These are phyloP conservation scores for Schmidtea mediterranea DNA, from an alignment of 1,140 invertebrate genomes.

Conservation along the genomic window DNA sequence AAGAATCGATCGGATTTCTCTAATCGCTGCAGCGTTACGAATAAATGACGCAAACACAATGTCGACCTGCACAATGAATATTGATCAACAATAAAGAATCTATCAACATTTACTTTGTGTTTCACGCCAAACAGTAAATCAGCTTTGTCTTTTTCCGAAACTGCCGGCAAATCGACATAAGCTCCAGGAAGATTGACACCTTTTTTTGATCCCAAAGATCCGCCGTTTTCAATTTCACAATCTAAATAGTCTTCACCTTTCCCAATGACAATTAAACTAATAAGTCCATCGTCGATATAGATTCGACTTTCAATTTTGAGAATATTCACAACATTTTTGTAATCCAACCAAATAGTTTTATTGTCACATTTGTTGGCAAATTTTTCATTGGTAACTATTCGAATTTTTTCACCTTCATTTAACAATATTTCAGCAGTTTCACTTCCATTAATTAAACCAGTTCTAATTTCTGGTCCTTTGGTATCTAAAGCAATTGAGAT, in stretches of 20 bases:
- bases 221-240: conserved; percentile 83
- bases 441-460: conserved; percentile 67
- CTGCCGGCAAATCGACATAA: conserved; percentile 78
- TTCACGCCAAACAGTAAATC: conserved; percentile 81
- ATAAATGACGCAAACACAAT: conserved; percentile 98
- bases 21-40: conserved; percentile 56
- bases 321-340: conserved; percentile 20
- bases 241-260: conserved; percentile 34
- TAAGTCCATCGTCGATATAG: conserved; percentile 86
- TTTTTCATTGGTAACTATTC: conserved; percentile 54
- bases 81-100: too few relatives aligned
- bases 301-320: background rate
- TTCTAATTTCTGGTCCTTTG: too few relatives aligned
- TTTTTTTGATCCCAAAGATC: conserved; percentile 73
- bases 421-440: conserved; percentile 47
- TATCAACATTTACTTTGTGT: too few relatives aligned
- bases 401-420: conserved; percentile 52
- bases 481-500: conserved; percentile 73
- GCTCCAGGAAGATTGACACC: conserved; percentile 81
- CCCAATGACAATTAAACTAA: conserved; percentile 55
- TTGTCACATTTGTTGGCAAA: conserved; percentile 52
- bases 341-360: conserved; percentile 49
- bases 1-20: conserved; percentile 59
- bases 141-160: conserved; percentile 83
- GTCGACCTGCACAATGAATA: too few relatives aligned